Conservation (phyloP, 2,113 vertebrate genomes). For the Electrona antarctica region DNA sequence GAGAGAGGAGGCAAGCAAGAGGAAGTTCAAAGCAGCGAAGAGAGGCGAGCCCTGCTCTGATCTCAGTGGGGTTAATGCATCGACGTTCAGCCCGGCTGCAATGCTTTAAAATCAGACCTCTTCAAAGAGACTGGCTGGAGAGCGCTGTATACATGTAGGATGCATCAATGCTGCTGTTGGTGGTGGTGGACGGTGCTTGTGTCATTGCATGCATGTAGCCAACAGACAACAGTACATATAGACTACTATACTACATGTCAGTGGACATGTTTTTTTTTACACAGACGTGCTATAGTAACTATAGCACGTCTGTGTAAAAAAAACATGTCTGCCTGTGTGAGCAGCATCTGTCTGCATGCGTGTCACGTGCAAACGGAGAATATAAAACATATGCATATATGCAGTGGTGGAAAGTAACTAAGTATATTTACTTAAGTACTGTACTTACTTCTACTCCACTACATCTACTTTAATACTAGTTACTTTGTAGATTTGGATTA, state of each 20-base stretch:
- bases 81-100: constrained; percentile 59
- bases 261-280: constrained; percentile 15
- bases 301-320: background rate
- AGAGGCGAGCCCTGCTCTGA: constrained; percentile 61
- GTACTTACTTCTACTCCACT: no score
- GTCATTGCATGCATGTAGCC: constrained; percentile 1
- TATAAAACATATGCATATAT: no score
- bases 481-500: no score
- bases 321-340: background rate
- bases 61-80: constrained; percentile 71
- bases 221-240: background rate
- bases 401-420: no score
- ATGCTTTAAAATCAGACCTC: constrained; percentile 48
- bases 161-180: no score
- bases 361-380: background rate
- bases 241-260: background rate
- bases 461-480: no score
- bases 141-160: constrained; percentile 6
- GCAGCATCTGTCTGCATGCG: background rate
- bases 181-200: no score
- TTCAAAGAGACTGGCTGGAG: constrained; percentile 49
- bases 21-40: constrained; percentile 64
- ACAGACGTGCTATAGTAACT: background rate
- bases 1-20: constrained; percentile 20
- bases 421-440: no score